Base-by-base conservation (phyloP, 2,888 invertebrate species). In the Ashinkailepas kermadecensis region DNA sequence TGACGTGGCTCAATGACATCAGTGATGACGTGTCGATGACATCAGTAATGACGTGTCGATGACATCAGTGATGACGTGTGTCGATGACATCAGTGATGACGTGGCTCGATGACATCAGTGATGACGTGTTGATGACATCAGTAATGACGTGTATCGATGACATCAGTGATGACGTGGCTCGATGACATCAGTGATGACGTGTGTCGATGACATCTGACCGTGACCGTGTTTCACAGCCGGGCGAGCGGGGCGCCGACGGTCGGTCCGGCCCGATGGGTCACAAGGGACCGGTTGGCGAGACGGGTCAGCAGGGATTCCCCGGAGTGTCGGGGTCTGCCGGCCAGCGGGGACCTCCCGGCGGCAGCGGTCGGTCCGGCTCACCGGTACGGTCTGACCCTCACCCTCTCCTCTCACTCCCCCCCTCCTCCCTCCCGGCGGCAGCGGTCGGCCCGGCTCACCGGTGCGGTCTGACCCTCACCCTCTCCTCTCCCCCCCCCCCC, bases 281-380 rank as follows among this genome's bases (percentile, higher is more conserved):
- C 74, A 74, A 74, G 54, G 90, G 90, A 6, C 86, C 86, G 12
- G 86, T 86, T 4, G 87, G 88, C 62, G 85, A 85, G 83, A 82
- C 84, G 4, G 85, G 85, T 18, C 39, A 82, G 74, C 78, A 82
- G 74, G 84, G 84, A 39, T 39, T 65, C 57, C 62, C 82, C 9
- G 84, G 84, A 21, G 56, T 56, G 23, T 62, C 80, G 0, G 82
- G 82, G 1, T 21, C 78, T 3, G 86, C 57, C 87, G 89, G 83
- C 89, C 90, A 21, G 88, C 86, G 87, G 83, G 92, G 92, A 67
- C 87, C 88, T 78, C 86, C 88, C 21, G 92, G 92, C 67, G 85
- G 88, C 56, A 15, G 59, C 59, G 59, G 59, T 0, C 59, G 15
- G 59, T 1, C 11, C 59, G 59, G 59, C 2, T 4, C 15, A 59